A percentile compares a stretch with the other conserved stretches of the same genome.
These are phyloP conservation scores for Chanos chanos DNA, from an alignment of 2,797 vertebrate species.

Conservation along the genomic window DNA sequence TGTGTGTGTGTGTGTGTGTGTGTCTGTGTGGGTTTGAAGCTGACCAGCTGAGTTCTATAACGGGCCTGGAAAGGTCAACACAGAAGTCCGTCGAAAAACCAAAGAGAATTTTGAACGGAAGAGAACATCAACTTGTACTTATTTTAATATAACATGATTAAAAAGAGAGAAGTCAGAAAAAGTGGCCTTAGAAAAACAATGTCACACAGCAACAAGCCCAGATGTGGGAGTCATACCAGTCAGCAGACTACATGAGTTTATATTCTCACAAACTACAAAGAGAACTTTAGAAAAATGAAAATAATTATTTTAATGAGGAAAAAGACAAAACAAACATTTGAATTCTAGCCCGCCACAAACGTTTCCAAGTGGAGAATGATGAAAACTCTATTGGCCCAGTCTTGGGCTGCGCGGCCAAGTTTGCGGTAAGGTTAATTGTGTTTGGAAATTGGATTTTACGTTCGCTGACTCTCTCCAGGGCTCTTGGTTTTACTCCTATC, in stretches of 20 bases:
- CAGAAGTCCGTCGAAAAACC: not conserved
- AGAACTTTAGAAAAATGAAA: slow-evolving; percentile 37
- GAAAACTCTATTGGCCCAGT: not conserved
- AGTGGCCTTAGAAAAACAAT: not conserved
- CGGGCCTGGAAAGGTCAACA: slow-evolving; percentile 11
- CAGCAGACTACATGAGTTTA: not conserved
- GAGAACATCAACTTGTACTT: not conserved
- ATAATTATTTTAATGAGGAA: not conserved
- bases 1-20: not conserved
- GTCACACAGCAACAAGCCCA: not conserved
- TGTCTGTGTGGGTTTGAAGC: not conserved
- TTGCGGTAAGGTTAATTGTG: not conserved
- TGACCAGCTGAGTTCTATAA: slow-evolving; percentile 17
- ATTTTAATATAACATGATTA: slow-evolving; percentile 14
- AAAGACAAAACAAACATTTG: not conserved
- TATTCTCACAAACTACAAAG: slow-evolving; percentile 34
- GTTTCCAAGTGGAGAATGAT: not conserved
- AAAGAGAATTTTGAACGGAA: not conserved
- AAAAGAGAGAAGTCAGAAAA: not conserved
- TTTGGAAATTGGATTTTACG: slow-evolving; percentile 2
- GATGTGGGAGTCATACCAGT: not conserved
- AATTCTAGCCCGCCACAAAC: not conserved
- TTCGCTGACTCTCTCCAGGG: not conserved
- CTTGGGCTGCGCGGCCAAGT: not conserved
- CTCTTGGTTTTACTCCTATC: no score